Percentiles rank a stretch among this genome's conserved stretches.
Evolutionary conservation across 2,888 invertebrate species (phyloP).

Genomic region (Tryphoninae sp.): DNA sequence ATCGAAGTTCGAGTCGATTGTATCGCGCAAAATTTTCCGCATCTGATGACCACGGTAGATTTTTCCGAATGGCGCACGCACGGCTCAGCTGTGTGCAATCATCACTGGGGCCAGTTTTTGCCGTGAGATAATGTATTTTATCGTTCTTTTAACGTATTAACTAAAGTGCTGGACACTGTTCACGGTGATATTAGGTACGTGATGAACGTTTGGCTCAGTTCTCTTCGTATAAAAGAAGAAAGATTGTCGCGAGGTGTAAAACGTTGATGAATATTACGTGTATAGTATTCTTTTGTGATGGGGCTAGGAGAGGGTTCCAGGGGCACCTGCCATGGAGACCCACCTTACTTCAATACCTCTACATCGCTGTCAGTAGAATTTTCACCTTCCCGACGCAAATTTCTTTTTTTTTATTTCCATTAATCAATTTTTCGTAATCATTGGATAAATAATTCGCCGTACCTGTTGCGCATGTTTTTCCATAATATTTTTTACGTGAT

Average conservation of each 20-base stretch:
- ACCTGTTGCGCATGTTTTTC: neutral
- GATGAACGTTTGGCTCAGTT: neutral
- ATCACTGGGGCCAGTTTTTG: constrained; percentile 65
- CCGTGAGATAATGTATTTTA: constrained; percentile 72
- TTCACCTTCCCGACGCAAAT: constrained; percentile 26
- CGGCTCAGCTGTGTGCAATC: constrained; percentile 78
- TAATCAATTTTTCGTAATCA: neutral
- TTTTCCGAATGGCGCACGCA: constrained; percentile 79
- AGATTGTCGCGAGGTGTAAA: neutral
- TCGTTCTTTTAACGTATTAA: constrained; percentile 68
- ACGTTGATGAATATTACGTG: constrained; percentile 36
- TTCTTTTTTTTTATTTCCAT: neutral
- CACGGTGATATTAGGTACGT: constrained; percentile 70
- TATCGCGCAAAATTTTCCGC: neutral
- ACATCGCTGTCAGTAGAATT: constrained; percentile 30
- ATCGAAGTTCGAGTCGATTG: constrained; percentile 1
- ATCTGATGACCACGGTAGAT: constrained; percentile 38
- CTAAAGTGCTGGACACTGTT: constrained; percentile 71
- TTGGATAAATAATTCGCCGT: neutral
- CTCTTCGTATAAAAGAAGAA: neutral
- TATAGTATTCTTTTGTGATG: constrained; percentile 71
- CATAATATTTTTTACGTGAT: constrained; percentile 12
- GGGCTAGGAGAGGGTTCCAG: constrained; percentile 39
- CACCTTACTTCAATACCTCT: constrained; percentile 36
- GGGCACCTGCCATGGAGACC: constrained; percentile 71